phyloP scores from a whole-genome alignment of 2,113 vertebrate genomes.

The Hymenochirus boettgeri region DNA sequence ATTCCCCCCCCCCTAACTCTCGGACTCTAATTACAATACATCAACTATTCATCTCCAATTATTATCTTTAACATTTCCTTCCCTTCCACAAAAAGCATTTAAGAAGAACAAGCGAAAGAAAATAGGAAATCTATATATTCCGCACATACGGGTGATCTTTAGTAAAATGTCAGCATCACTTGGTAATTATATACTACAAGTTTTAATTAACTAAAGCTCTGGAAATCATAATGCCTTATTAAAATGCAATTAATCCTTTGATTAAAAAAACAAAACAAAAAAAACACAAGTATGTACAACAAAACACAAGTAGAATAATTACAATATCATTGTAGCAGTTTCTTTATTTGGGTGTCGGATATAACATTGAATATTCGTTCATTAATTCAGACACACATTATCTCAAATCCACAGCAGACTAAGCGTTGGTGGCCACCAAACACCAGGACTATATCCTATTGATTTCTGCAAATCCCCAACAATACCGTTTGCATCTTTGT shows the following conservation, averaged over 20 bases:
- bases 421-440: slow-evolving; percentile 98
- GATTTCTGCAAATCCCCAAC: slow-evolving; percentile 99
- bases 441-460: slow-evolving; percentile 99
- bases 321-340: slow-evolving; percentile 99
- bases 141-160: slow-evolving; percentile 77
- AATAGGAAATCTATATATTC: slow-evolving; percentile 60
- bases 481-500: slow-evolving; percentile 99
- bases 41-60: too few relatives aligned
- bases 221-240: slow-evolving; percentile 97
- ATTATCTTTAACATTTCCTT: slow-evolving; percentile 48
- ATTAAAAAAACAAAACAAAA: slow-evolving; percentile 98
- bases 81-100: background rate
- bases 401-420: slow-evolving; percentile 98
- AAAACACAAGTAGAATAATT: slow-evolving; percentile 99
- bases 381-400: slow-evolving; percentile 99
- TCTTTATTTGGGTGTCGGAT: slow-evolving; percentile 99
- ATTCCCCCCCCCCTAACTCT: too few relatives aligned
- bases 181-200: slow-evolving; percentile 82
- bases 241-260: slow-evolving; percentile 99
- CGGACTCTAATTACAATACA: too few relatives aligned
- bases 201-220: slow-evolving; percentile 84
- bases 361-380: slow-evolving; percentile 96
- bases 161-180: slow-evolving; percentile 77
- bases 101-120: slow-evolving; percentile 42
- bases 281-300: slow-evolving; percentile 99